Evolutionary conservation across 2,797 vertebrate species (phyloP), one percentile per base, ranked within the genome.

Genomic region (Poeciliopsis paucimaculata): DNA sequence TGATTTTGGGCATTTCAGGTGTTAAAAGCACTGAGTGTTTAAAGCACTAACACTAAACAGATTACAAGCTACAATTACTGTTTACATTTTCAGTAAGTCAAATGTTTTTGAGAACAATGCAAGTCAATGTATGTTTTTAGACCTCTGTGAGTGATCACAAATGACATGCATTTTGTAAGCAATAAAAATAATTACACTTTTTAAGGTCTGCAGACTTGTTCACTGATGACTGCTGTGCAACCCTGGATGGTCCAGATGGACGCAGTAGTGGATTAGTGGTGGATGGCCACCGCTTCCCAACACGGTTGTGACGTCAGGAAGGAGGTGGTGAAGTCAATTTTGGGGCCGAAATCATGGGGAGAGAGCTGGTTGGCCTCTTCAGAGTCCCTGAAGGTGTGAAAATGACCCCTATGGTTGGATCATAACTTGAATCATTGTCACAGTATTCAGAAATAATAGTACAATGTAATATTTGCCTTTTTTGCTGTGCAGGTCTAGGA

Each of bases 21-120:
- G 82, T 75, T 79, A 80, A 83, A 57, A 81, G 90, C 89, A 90
- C 88, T 90, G 84, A 88, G 23, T 88, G 75, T 82, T 80, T 57
- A 80, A 81, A 76, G 86, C 77, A 82, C 51, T 73, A 76, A 76
- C 26, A 77, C 86, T 66, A 10, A 84, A 86, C 86, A 87, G 85
- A 89, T 73, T 78, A 84, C 86, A 93, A 94, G 85, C 90, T 93
- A 91, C 87, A 81, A 86, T 81, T 90, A 78, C 76, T 83, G 89
- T 94, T 94, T 94, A 95, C 91, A 91, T 88, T 90, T 82, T 86
- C 5, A 90, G 90, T 82, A 81, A 92, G 91, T 87, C 84, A 90
- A 89, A 46, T 16, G 53, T 84, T 89, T 77, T 85, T 86, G 0
- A 80, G 81, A 86, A 88, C 76, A 91, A 85, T 85, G 41, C 41